phyloP scores from a whole-genome alignment of 2,888 invertebrate genomes.

The Phaedon cochleariae region DNA sequence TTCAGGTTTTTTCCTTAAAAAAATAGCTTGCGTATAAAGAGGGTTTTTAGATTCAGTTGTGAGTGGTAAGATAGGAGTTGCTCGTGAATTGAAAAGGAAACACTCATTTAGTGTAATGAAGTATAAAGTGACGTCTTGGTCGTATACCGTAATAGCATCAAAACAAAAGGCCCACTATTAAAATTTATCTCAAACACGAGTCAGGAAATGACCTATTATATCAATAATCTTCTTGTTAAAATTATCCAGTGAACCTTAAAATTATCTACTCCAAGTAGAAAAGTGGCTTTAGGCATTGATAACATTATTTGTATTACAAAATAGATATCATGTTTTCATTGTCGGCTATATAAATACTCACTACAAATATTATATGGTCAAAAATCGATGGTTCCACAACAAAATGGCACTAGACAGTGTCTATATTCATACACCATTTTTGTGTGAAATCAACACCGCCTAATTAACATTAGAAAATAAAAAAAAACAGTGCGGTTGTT shows the following conservation, averaged over 20 bases:
- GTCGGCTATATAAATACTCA: neutral
- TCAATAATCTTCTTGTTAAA: slow-evolving; percentile 4
- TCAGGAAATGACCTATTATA: slow-evolving; percentile 26
- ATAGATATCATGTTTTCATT: neutral
- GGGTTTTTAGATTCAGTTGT: no score
- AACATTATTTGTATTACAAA: neutral
- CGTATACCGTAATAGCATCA: slow-evolving; percentile 8
- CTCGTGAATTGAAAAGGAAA: slow-evolving; percentile 42
- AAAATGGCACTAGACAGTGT: no score
- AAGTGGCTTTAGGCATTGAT: neutral
- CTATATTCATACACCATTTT: no score
- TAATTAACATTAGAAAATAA: no score
- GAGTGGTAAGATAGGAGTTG: no score
- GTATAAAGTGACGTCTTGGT: slow-evolving; percentile 35
- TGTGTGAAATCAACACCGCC: no score
- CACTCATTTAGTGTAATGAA: slow-evolving; percentile 44
- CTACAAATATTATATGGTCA: no score
- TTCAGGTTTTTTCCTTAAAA: no score
- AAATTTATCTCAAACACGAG: slow-evolving; percentile 27
- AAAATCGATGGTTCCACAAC: no score
- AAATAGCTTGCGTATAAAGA: no score
- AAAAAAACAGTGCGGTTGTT: no score
- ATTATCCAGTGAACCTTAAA: slow-evolving; percentile 3
- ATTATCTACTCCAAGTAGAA: neutral
- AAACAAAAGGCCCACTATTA: slow-evolving; percentile 25